Conservation (phyloP, 2,888 invertebrate species). For the Thymelicus sylvestris region DNA sequence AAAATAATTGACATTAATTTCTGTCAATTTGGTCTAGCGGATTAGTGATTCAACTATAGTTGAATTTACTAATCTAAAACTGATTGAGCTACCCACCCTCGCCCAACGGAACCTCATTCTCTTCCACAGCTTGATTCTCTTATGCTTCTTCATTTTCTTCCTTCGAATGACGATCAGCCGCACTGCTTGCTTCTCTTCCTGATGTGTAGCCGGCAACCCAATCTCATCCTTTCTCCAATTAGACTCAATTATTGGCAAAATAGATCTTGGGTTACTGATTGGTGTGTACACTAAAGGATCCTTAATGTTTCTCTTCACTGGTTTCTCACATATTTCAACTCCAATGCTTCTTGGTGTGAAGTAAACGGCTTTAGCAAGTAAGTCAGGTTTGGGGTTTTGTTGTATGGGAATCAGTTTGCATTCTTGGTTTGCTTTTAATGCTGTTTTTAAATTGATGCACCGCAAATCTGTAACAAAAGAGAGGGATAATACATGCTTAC, state of each 20-base stretch:
- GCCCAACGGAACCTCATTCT: slow-evolving; percentile 91
- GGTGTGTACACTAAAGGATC: slow-evolving; percentile 73
- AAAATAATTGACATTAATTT: too few relatives aligned
- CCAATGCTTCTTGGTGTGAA: slow-evolving; percentile 69
- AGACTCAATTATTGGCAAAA: slow-evolving; percentile 70
- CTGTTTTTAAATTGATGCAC: slow-evolving; percentile 65
- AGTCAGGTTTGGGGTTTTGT: slow-evolving; percentile 47
- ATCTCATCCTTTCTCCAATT: slow-evolving; percentile 75
- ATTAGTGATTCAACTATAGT: too few relatives aligned
- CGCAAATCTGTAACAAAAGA: slow-evolving; percentile 65
- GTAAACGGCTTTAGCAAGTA: slow-evolving; percentile 51
- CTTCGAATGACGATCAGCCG: slow-evolving; percentile 90
- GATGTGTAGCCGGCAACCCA: slow-evolving; percentile 71
- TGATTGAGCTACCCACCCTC: slow-evolving; percentile 69
- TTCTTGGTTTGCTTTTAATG: slow-evolving; percentile 63
- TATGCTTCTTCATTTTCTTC: slow-evolving; percentile 95
- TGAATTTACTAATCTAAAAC: too few relatives aligned
- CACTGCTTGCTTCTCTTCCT: slow-evolving; percentile 88
- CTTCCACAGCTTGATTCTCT: slow-evolving; percentile 91
- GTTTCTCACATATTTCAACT: slow-evolving; percentile 64
- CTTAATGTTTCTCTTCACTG: slow-evolving; percentile 53
- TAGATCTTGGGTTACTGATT: slow-evolving; percentile 74
- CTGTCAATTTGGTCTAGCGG: too few relatives aligned
- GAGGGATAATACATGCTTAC: neutral
- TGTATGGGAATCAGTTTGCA: slow-evolving; percentile 51